Evolutionary conservation across 2,888 invertebrate genomes (phyloP), one percentile per base, ranked within the genome.

Genomic region (Drosophila diplacantha): DNA sequence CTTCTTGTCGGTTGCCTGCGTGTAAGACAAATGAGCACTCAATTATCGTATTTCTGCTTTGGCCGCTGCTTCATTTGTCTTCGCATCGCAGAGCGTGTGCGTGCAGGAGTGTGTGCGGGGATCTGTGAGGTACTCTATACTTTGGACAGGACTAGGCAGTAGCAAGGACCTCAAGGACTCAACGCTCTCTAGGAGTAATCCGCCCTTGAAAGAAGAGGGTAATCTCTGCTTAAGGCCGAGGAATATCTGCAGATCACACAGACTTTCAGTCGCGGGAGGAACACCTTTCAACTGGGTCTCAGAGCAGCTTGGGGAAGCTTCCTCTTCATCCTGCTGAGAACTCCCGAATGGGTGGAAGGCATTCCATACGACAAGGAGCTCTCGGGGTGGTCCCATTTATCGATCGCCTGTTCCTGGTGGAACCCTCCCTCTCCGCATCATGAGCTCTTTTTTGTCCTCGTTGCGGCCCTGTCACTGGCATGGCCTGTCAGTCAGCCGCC

Each of bases 1-100:
- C 43, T 31, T 39, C 26, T 53, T 53, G 46, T 67, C 60, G 49
- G 61, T 62, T 65, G 75, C 55, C 65, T 70, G 73, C 79, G 65
- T 72, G 72, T 74, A 78, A 78, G 77, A 78, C 82, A 78, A 78
- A 78, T 78, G 77, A 78, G 79, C 82, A 79, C 77, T 81, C 77
- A 81, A 78, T 78, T 78, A 78, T 81, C 82, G 82, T 81, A 81
- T 81, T 75, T 78, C 77, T 78, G 80, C 75, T 79, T 78, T 78
- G 63, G 79, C 66, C 58, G 38, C 76, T 73, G 72, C 74, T 81
- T 81, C 82, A 79, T 79, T 81, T 77, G 75, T 78, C 73, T 80
- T 77, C 68, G 61, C 59, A 59, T 56, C 50, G 14, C 29, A 34
- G 35, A 16, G 26, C 18, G 35, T 14, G 44, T 37, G 43, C 16